A percentile compares a stretch with the other conserved stretches of the same genome.
phyloP scores from a whole-genome alignment of 2,113 vertebrate genomes.

The Castor canadensis region DNA sequence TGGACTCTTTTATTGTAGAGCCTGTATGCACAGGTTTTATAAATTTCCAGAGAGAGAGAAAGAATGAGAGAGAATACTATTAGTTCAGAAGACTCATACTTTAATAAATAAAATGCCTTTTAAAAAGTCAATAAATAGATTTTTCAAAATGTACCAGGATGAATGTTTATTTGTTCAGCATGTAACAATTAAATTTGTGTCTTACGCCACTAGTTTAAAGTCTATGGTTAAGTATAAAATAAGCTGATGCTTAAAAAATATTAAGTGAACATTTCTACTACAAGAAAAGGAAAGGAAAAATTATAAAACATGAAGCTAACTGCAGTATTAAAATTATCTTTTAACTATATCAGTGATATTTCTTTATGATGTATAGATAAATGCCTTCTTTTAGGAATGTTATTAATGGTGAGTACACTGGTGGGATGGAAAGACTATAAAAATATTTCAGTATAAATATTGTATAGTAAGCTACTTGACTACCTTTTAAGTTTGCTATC shows the following conservation, averaged over 20 bases:
- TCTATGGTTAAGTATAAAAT: constrained; percentile 17
- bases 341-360: neutral
- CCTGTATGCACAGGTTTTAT: neutral
- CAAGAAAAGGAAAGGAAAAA: neutral
- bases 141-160: neutral
- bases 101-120: constrained; percentile 12
- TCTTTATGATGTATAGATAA: neutral
- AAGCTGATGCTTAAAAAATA: constrained; percentile 15
- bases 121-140: constrained; percentile 19
- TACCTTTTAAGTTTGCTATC: neutral
- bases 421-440: neutral
- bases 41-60: neutral
- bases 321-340: neutral
- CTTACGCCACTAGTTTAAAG: constrained; percentile 9
- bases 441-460: neutral
- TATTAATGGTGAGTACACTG: neutral
- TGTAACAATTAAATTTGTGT: constrained; percentile 8
- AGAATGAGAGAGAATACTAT: neutral
- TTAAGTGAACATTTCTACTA: neutral
- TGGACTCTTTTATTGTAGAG: neutral
- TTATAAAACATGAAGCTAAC: neutral
- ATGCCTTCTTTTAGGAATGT: neutral
- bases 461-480: neutral
- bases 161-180: constrained; percentile 22
- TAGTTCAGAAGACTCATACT: neutral